Conservation (phyloP, 2,113 vertebrate species). For the Zootoca vivipara region DNA sequence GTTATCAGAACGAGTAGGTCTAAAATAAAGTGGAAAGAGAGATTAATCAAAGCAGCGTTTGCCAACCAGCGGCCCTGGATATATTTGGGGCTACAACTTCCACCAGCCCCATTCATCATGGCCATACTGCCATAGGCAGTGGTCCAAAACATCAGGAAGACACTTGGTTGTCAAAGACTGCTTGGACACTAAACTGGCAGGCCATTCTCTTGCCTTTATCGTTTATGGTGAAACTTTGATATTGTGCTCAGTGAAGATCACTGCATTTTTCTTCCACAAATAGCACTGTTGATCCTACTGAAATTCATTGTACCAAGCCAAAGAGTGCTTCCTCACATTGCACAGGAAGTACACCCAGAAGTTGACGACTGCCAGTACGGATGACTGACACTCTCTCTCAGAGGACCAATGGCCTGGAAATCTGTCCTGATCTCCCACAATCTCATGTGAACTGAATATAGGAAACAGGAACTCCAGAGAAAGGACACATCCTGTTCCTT, state of each 20-base stretch:
- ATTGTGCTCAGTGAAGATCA: neutral
- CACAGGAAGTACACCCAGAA: neutral
- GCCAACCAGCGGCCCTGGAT: no score
- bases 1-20: conserved; percentile 38
- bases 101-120: no score
- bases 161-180: no score
- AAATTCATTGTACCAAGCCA: neutral
- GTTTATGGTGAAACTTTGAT: no score
- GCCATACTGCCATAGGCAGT: no score
- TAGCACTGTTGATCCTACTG: fast-evolving
- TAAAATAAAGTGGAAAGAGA: neutral
- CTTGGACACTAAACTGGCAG: neutral
- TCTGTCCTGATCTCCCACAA: neutral
- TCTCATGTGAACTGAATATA: neutral
- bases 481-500: neutral
- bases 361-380: neutral
- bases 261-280: neutral
- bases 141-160: no score
- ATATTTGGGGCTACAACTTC: no score
- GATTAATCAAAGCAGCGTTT: neutral
- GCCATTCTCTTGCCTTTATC: neutral
- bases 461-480: neutral
- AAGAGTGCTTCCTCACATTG: neutral
- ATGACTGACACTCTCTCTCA: neutral
- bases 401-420: neutral